A percentile compares a stretch with the other conserved stretches of the same genome.
phyloP scores from a whole-genome alignment of 2,888 invertebrate species.

The Lasioglossum vierecki region DNA sequence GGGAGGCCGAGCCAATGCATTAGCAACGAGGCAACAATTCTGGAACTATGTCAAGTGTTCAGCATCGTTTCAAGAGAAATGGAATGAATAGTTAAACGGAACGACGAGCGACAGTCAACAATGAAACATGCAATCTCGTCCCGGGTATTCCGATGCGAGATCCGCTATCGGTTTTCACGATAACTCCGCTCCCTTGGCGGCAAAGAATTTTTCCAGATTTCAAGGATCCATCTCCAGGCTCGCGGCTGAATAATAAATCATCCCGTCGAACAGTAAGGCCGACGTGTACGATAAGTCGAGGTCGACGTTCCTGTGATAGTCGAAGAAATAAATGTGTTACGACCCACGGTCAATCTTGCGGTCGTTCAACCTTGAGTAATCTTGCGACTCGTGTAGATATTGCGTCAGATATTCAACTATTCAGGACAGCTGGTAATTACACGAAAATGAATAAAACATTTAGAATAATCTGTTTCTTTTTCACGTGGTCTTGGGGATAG shows the following conservation, averaged over 20 bases:
- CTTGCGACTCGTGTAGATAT: not conserved
- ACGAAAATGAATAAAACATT: not conserved
- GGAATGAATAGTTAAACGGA: slow-evolving; percentile 50
- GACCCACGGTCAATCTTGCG: slow-evolving; percentile 4
- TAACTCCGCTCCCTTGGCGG: not conserved
- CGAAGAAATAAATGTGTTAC: slow-evolving; percentile 39
- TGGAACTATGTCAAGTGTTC: slow-evolving; percentile 47
- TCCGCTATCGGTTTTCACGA: slow-evolving; percentile 18
- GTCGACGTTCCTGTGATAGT: slow-evolving; percentile 30
- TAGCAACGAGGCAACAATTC: slow-evolving; percentile 39
- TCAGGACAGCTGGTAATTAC: not conserved
- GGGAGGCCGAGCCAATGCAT: slow-evolving; percentile 26
- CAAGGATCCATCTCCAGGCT: slow-evolving; percentile 23
- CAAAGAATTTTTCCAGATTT: slow-evolving; percentile 47
- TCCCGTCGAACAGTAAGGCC: slow-evolving; percentile 17
- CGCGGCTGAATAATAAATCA: slow-evolving; percentile 45
- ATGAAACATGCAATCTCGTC: slow-evolving; percentile 43
- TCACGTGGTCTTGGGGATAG: not conserved
- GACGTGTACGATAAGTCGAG: slow-evolving; percentile 7
- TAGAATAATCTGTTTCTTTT: not conserved
- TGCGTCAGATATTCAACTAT: not conserved
- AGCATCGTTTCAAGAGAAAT: slow-evolving; percentile 42
- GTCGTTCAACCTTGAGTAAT: not conserved
- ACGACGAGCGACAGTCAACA: slow-evolving; percentile 47
- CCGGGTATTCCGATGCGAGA: slow-evolving; percentile 39